A percentile compares a stretch with the other conserved stretches of the same genome.
Conservation (phyloP, 2,888 invertebrate species). For the Amphipyra berbera region DNA sequence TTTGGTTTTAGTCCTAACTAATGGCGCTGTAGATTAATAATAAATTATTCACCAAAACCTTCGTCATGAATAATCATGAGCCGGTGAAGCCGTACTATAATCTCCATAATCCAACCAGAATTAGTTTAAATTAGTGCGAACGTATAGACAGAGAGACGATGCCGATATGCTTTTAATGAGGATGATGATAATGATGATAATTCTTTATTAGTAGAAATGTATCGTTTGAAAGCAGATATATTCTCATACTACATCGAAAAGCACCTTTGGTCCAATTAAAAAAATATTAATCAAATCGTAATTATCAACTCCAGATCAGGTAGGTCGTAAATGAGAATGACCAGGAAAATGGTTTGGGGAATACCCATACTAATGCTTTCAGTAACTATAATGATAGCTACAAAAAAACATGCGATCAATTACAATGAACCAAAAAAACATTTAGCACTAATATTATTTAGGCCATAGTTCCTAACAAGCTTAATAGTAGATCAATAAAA, state of each 20-base stretch:
- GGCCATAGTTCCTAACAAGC: slow-evolving; percentile 17
- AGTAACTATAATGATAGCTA: slow-evolving; percentile 5
- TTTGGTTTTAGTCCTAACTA: background rate
- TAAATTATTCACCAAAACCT: background rate
- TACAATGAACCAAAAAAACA: slow-evolving; percentile 30
- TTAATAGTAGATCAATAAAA: slow-evolving; percentile 37
- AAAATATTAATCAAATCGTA: no score
- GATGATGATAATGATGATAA: no score
- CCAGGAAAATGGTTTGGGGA: background rate
- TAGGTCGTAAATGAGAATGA: background rate
- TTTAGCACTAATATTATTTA: background rate
- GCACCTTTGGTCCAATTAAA: background rate
- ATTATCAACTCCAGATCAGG: no score
- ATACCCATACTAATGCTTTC: slow-evolving; percentile 5
- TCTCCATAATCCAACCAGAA: background rate
- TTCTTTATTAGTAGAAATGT: no score
- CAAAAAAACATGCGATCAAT: slow-evolving; percentile 23
- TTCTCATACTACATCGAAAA: background rate
- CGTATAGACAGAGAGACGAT: background rate
- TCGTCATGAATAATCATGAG: background rate
- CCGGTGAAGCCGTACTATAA: background rate
- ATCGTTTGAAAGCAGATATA: no score
- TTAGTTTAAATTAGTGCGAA: background rate
- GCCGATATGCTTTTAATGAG: no score
- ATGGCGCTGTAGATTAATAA: slow-evolving; percentile 1